Percentiles rank a stretch among this genome's conserved stretches.
Conservation (phyloP, 2,797 vertebrate genomes). For the Danio aesculapii region DNA sequence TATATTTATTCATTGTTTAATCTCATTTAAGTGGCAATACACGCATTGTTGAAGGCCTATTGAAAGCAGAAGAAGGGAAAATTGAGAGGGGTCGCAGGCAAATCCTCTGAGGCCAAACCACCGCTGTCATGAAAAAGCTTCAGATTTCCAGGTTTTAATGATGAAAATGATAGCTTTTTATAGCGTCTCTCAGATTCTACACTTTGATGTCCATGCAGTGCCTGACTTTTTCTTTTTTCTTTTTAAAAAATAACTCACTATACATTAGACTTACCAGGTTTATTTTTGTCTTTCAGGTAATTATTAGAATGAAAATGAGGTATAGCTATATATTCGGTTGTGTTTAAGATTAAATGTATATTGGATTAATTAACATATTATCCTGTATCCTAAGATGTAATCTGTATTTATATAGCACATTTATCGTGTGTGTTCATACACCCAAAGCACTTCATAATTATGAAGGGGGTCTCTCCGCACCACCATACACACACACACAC, state of each 20-base stretch:
- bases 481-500: too few species aligned
- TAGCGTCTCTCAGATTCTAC: not conserved
- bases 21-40: slow-evolving; percentile 57
- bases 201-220: not conserved
- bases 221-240: not conserved
- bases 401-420: too few species aligned
- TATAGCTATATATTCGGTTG: not conserved
- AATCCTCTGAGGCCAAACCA: slow-evolving; percentile 4
- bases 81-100: slow-evolving; percentile 40
- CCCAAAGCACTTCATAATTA: too few species aligned
- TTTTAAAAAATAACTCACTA: not conserved
- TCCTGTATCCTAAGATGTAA: too few species aligned
- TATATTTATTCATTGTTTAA: slow-evolving; percentile 59
- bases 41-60: slow-evolving; percentile 48
- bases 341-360: not conserved
- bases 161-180: not conserved
- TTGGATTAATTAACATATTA: not conserved
- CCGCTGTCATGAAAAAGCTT: not conserved
- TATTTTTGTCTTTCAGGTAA: not conserved
- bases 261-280: not conserved
- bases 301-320: not conserved
- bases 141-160: not conserved
- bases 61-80: slow-evolving; percentile 27
- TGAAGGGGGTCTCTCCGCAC: too few species aligned
- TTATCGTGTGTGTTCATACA: too few species aligned